These are phyloP conservation scores for Oscheius sp. DNA, from an alignment of 2,888 invertebrate genomes.

Conservation along the genomic window DNA sequence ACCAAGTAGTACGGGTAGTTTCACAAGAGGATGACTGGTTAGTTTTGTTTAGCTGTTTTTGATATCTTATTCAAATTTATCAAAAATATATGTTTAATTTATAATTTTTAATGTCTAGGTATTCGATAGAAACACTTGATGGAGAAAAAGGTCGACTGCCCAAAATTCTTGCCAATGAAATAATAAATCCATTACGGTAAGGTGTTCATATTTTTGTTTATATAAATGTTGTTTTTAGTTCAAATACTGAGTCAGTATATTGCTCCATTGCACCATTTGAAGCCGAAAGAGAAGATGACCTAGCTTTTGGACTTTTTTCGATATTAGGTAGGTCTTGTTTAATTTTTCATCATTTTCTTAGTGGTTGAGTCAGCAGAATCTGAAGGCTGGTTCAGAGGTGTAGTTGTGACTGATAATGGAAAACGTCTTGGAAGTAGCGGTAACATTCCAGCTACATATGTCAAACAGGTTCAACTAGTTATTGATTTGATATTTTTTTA, in stretches of 20 bases:
- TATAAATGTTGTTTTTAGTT: conserved; percentile 5
- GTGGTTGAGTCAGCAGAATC: conserved; percentile 18
- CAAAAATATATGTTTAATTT: neutral
- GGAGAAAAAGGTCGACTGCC: conserved; percentile 28
- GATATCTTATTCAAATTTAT: too few species aligned
- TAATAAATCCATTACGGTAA: conserved; percentile 30
- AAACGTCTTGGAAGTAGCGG: conserved; percentile 29
- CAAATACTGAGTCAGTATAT: conserved; percentile 15
- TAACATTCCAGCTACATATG: conserved; percentile 27
- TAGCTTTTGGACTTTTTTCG: conserved; percentile 18
- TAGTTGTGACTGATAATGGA: conserved; percentile 31
- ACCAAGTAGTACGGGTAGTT: conserved; percentile 31
- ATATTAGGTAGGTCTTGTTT: neutral
- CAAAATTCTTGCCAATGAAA: conserved; percentile 19
- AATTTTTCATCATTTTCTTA: neutral
- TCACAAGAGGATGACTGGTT: conserved; percentile 30
- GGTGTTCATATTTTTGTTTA: neutral
- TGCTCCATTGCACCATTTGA: conserved; percentile 31
- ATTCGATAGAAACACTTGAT: conserved; percentile 27
- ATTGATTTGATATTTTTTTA: neutral
- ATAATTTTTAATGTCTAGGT: conserved; percentile 22
- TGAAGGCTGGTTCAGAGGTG: conserved; percentile 29
- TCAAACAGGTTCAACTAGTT: conserved; percentile 23
- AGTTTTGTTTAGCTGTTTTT: too few species aligned
- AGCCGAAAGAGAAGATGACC: conserved; percentile 24